These are phyloP conservation scores for Augiades crinisus DNA, from an alignment of 2,888 invertebrate species.

Conservation along the genomic window DNA sequence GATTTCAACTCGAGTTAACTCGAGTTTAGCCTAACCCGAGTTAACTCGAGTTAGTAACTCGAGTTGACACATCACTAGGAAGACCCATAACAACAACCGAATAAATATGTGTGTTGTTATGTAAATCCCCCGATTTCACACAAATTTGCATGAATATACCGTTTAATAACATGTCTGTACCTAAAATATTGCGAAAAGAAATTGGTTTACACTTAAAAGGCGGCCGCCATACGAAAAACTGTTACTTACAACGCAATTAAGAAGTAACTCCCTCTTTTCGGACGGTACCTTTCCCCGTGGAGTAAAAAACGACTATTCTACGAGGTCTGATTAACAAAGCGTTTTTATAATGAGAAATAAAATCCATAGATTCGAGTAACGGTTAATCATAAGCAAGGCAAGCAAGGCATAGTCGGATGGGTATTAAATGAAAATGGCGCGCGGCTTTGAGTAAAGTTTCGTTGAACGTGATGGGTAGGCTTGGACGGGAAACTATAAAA, in stretches of 20 bases:
- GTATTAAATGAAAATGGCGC: constrained; percentile 25
- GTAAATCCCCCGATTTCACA: too few species aligned
- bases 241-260: not conserved
- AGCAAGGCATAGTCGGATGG: constrained; percentile 8
- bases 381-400: constrained; percentile 15
- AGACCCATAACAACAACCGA: too few species aligned
- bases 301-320: constrained; percentile 11
- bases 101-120: too few species aligned
- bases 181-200: too few species aligned
- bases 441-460: constrained; percentile 22
- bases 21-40: too few species aligned
- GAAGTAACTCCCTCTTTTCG: not conserved
- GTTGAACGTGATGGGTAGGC: constrained; percentile 25
- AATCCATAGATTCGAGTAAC: constrained; percentile 17
- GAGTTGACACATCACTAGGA: too few species aligned
- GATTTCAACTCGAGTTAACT: too few species aligned
- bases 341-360: constrained; percentile 16
- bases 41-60: too few species aligned
- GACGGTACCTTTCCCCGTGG: not conserved
- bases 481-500: constrained; percentile 70
- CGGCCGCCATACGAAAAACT: too few species aligned
- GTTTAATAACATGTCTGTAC: too few species aligned
- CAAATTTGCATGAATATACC: too few species aligned
- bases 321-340: constrained; percentile 11
- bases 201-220: too few species aligned